Base-by-base conservation (phyloP, 53 echinoderm and acorn worm genomes). In the Hippasteria phrygiana region DNA sequence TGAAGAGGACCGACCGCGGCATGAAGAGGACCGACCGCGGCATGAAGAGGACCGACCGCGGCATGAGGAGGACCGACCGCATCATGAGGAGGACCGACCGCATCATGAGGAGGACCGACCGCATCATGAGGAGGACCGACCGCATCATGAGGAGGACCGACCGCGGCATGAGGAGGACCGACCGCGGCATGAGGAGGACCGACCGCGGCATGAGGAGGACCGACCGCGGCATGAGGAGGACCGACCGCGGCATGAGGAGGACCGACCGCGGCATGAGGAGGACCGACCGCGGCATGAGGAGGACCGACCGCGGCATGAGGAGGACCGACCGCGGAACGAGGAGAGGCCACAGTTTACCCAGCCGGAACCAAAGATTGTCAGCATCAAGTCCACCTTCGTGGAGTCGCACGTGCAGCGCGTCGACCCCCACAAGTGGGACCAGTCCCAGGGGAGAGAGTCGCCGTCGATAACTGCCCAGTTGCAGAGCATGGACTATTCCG, bases 351-450 rank as follows among this genome's bases (percentile, higher is more conserved):
- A 45, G 43, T 35, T 78, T 38, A 26, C 65, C 28, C 90, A 66
- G 54, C 73, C 89, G 0, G 95, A 95, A 63, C 74, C 67, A 32
- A 78, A 93, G 39, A 82, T 89, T 8, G 92, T 95, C 8, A 95
- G 67, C 43, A 87, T 95, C 82, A 91, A 77, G 27, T 89, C 95
- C 39, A 87, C 70, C 24, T 80, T 89, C 43, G 92, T 95, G 33
- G 90, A 85, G 16, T 39, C 93, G 22, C 71, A n/a, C 36, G 71
- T 85, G 53, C 47, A 51, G 34, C 85, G 47, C 65, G 35, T 83
- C 12, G 83, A 83, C n/a, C n/a, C n/a, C n/a, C n/a, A n/a, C 14
- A 67, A 83, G 35, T 85, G 85, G 85, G 71, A 85, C 71, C 70
- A n/a, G 37, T 51, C 85, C 48, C 51, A n/a, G 85, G 85, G 50